A percentile compares a stretch with the other conserved stretches of the same genome.
phyloP scores from a whole-genome alignment of 2,113 vertebrate genomes.

The Dinomys branickii region DNA sequence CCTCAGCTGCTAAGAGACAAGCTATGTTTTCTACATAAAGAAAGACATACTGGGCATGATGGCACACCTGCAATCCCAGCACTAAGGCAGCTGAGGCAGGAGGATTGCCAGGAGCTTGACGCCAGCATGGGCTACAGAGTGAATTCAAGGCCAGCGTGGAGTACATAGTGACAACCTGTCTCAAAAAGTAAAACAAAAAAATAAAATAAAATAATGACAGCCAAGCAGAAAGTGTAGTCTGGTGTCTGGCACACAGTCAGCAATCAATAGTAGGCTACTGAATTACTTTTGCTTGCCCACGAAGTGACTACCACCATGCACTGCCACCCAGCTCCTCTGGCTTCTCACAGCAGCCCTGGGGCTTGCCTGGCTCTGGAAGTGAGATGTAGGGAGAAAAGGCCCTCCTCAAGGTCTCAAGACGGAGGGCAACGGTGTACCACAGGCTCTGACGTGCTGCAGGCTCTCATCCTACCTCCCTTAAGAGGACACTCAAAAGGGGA shows the following conservation, averaged over 20 bases:
- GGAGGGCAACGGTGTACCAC: background rate
- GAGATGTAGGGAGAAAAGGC: background rate
- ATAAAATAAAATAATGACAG: background rate
- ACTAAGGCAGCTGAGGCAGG: background rate
- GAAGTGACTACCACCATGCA: background rate
- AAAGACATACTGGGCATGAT: background rate
- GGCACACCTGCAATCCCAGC: background rate
- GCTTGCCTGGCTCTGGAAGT: background rate
- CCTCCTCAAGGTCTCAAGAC: background rate
- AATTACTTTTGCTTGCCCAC: constrained; percentile 53
- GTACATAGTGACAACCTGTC: background rate
- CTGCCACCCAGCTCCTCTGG: background rate
- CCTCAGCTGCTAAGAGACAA: background rate
- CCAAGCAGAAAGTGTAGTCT: constrained; percentile 37
- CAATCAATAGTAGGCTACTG: constrained; percentile 58
- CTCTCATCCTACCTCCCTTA: background rate
- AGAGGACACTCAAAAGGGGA: background rate
- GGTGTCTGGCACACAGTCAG: constrained; percentile 39
- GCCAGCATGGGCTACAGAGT: background rate
- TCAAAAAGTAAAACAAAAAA: background rate
- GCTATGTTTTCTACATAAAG: background rate
- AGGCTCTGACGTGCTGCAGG: background rate
- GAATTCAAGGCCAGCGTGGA: background rate
- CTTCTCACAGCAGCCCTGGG: background rate
- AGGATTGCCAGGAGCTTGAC: background rate